A percentile compares a stretch with the other conserved stretches of the same genome.
phyloP scores from a whole-genome alignment of 2,888 invertebrate species.

The Pecten maximus region DNA sequence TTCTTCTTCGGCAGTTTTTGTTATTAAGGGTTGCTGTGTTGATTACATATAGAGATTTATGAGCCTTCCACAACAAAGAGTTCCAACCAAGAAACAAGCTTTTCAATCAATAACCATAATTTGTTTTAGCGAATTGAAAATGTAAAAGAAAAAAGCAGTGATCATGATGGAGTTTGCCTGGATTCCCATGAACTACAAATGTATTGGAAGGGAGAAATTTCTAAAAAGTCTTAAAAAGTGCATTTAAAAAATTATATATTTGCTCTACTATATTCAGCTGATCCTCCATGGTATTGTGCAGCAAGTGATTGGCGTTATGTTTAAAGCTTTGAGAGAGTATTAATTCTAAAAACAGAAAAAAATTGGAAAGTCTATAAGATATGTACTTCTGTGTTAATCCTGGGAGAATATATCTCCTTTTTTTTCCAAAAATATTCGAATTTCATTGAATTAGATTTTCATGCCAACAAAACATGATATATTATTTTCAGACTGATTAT shows the following conservation, averaged over 20 bases:
- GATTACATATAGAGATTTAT: slow-evolving; percentile 33
- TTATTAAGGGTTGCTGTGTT: neutral
- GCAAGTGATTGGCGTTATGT: neutral
- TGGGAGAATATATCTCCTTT: no score
- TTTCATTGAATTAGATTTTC: neutral
- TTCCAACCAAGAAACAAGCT: neutral
- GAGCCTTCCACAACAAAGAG: slow-evolving; percentile 10
- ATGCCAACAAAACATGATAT: no score
- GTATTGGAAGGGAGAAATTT: neutral
- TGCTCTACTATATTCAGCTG: neutral
- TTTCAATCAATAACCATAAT: slow-evolving; percentile 8
- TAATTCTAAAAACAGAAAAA: neutral
- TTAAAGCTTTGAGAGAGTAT: neutral
- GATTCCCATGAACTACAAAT: slow-evolving; percentile 12
- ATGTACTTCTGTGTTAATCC: neutral
- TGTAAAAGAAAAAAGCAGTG: neutral
- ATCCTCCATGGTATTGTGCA: neutral
- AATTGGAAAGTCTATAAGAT: neutral
- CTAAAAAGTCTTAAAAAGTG: neutral
- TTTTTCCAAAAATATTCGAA: no score
- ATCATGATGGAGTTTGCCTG: neutral
- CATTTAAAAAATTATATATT: neutral
- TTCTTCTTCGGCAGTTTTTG: slow-evolving; percentile 13
- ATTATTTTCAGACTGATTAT: neutral
- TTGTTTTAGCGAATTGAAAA: slow-evolving; percentile 8